Evolutionary conservation across 2,113 vertebrate species (phyloP).

Genomic region (Cyprinodon tularosa): DNA sequence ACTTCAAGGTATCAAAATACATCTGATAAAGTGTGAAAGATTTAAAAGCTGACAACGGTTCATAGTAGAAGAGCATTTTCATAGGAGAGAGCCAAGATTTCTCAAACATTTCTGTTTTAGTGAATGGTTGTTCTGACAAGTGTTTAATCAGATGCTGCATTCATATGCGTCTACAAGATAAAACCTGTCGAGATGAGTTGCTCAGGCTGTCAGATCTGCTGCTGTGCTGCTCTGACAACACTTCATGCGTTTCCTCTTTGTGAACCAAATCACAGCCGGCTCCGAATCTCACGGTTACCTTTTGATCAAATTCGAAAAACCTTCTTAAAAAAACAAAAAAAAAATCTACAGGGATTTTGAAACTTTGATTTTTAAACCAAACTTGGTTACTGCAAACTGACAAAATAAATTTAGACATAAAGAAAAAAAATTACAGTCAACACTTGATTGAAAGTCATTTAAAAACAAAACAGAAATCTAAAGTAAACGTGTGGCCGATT

Average conservation of each 20-base stretch:
- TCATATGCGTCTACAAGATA: constrained; percentile 31
- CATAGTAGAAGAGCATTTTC: too few relatives aligned
- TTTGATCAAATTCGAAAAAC: neutral
- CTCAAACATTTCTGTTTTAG: neutral
- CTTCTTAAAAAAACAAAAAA: neutral
- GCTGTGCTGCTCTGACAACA: constrained; percentile 21
- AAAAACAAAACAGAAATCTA: neutral
- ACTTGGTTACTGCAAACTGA: neutral
- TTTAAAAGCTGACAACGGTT: neutral
- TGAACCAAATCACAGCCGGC: neutral
- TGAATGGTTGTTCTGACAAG: neutral
- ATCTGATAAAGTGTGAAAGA: neutral
- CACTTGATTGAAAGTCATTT: neutral
- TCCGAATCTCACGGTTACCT: neutral
- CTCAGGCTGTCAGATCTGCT: constrained; percentile 53
- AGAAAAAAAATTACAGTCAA: neutral
- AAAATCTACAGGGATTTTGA: neutral
- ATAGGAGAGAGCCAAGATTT: neutral
- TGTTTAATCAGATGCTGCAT: constrained; percentile 24
- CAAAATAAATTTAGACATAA: neutral
- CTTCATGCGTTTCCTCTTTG: constrained; percentile 15
- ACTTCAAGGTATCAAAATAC: neutral
- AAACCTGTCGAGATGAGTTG: constrained; percentile 40
- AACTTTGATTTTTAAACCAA: neutral
- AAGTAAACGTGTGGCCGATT: neutral